Evolutionary conservation across 2,888 invertebrate genomes (phyloP).

Genomic region (Tetropium fuscum): DNA sequence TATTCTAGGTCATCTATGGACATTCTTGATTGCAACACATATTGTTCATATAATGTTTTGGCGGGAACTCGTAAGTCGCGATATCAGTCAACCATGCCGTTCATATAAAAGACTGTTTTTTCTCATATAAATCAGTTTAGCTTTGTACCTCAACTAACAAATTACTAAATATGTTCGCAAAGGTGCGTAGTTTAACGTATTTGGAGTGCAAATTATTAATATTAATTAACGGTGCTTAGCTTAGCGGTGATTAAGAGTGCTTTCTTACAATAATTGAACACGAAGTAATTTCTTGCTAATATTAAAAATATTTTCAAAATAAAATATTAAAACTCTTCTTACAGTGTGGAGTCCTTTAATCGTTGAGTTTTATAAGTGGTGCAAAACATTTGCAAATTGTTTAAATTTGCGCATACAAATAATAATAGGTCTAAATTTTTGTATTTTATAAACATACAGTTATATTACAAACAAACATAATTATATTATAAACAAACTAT

Average conservation of each 20-base stretch:
- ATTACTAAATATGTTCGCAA: conserved; percentile 16
- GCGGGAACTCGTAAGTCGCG: conserved; percentile 20
- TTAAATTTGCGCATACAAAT: too few relatives aligned
- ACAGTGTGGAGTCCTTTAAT: too few relatives aligned
- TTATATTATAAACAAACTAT: too few relatives aligned
- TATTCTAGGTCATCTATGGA: conserved; percentile 13
- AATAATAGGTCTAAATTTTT: too few relatives aligned
- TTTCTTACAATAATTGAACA: too few relatives aligned
- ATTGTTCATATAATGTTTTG: conserved; percentile 21
- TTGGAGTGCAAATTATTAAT: not conserved
- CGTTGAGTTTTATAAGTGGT: too few relatives aligned
- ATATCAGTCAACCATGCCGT: conserved; percentile 14
- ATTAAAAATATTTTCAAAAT: too few relatives aligned
- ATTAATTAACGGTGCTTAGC: not conserved
- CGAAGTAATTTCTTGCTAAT: too few relatives aligned
- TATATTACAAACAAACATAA: too few relatives aligned
- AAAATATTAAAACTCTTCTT: too few relatives aligned
- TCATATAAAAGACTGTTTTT: conserved; percentile 22
- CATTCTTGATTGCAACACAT: conserved; percentile 10
- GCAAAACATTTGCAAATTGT: too few relatives aligned
- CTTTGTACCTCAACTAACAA: conserved; percentile 4
- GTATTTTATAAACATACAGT: too few relatives aligned
- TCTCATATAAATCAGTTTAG: conserved; percentile 13
- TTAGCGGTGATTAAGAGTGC: conserved; percentile 2
- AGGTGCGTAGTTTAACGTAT: conserved; percentile 16